Evolutionary conservation across 2,113 vertebrate species (phyloP), one percentile per base, ranked within the genome.

Genomic region (Neopipo cinnamomea): DNA sequence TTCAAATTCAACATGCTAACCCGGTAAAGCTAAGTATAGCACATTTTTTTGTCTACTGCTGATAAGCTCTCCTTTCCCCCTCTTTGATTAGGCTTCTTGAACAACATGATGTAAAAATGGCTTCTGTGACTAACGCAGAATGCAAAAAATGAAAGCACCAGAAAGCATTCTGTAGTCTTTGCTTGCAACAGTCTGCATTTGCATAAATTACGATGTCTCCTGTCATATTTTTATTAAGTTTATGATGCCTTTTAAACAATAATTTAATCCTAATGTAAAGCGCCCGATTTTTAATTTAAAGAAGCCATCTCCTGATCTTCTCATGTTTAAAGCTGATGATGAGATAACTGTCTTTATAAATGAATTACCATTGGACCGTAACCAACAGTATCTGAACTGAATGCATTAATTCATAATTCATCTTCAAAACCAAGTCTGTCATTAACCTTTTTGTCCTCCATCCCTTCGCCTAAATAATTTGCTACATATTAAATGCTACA

Each of bases 381-480:
- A 91, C 66, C 86, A 96, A 55, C 70, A 77, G 30, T 75, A 52
- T 92, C 39, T 84, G 91, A 68, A 89, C 49, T 84, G 65, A 96
- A 95, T 74, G 35, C 68, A 61, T 96, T 92, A 95, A 95, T 94
- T 89, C 41, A 2, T 53, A 49, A 83, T 72, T 93, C 79, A 85
- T 97, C 95, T 96, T 96, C 56, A 75, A 96, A 95, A 93, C 46
- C 27, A 89, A 95, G 85, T 75, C 77, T 95, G 33, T 79, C 53
- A 93, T 96, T 96, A 96, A 96, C 91, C 85, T 97, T 94, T 94
- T 80, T 88, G 83, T 94, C 53, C 68, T 95, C 59, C 46, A 59
- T 92, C 24, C 9, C 23, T 89, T 91, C 2, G 3, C 59, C 66
- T 67, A 93, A 88, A 96, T 79, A 94, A 91, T 88, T 88, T 59